These are phyloP conservation scores for Tethea ocularis DNA, from an alignment of 2,888 invertebrate genomes.

Conservation along the genomic window DNA sequence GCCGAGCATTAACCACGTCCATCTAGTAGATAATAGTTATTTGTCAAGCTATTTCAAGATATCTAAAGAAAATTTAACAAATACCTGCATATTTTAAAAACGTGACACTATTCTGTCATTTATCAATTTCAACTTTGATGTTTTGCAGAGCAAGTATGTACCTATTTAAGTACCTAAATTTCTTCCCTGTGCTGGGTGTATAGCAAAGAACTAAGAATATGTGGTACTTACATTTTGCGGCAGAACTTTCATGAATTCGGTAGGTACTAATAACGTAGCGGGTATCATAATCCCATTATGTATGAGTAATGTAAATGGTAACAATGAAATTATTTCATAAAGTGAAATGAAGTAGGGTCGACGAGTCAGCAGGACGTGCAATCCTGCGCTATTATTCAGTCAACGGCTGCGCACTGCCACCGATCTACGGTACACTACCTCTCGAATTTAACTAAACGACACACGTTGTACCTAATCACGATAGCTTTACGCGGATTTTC, in stretches of 20 bases:
- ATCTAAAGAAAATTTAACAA: neutral
- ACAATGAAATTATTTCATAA: conserved; percentile 59
- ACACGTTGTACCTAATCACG: conserved; percentile 27
- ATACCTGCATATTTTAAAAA: neutral
- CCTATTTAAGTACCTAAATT: too few relatives aligned
- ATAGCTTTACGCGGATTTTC: conserved; percentile 1
- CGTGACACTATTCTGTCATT: neutral
- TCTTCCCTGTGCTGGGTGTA: too few relatives aligned
- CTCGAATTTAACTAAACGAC: conserved; percentile 28
- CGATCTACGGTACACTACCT: conserved; percentile 46
- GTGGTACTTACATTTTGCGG: neutral
- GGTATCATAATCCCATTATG: conserved; percentile 20
- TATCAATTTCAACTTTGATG: neutral
- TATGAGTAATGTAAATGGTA: conserved; percentile 33
- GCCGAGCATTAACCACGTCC: conserved; percentile 7
- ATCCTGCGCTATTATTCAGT: conserved; percentile 65
- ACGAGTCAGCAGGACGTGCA: conserved; percentile 62
- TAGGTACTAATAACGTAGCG: neutral
- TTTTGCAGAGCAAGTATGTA: neutral
- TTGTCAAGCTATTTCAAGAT: neutral
- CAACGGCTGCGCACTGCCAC: conserved; percentile 50
- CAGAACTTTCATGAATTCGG: neutral
- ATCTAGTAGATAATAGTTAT: neutral
- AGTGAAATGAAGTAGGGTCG: conserved; percentile 61
- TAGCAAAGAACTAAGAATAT: neutral